Evolutionary conservation across 2,888 invertebrate genomes (phyloP).

Genomic region (Caenorhabditis sp.): DNA sequence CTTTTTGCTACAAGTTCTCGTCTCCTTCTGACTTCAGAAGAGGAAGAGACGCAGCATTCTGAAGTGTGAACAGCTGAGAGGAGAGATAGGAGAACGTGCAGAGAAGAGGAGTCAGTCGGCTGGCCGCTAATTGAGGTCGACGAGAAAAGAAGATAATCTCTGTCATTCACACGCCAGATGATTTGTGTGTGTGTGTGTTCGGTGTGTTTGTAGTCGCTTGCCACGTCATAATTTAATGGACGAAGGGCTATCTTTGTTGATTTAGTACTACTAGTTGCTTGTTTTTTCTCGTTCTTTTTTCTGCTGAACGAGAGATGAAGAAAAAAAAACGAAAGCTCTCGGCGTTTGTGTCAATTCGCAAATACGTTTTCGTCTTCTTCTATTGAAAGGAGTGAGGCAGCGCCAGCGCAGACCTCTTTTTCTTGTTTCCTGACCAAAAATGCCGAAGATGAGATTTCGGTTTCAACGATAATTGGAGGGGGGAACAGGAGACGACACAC

Average conservation of each 20-base stretch:
- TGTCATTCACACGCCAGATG: slow-evolving; percentile 58
- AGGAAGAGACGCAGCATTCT: slow-evolving; percentile 50
- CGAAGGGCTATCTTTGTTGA: slow-evolving; percentile 9
- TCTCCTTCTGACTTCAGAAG: slow-evolving; percentile 4
- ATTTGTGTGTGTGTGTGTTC: slow-evolving; percentile 38
- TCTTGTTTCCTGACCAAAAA: slow-evolving; percentile 56
- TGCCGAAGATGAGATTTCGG: slow-evolving; percentile 49
- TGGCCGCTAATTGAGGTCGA: slow-evolving; percentile 62
- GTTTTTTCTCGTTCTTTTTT: slow-evolving; percentile 30
- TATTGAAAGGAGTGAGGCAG: slow-evolving; percentile 30
- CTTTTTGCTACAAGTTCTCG: slow-evolving; percentile 20
- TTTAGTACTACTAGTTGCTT: slow-evolving; percentile 41
- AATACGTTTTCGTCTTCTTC: slow-evolving; percentile 43
- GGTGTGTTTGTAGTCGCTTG: slow-evolving; percentile 8
- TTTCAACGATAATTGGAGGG: slow-evolving; percentile 19
- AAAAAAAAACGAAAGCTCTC: slow-evolving; percentile 18
- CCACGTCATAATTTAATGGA: slow-evolving; percentile 53
- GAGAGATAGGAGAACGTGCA: slow-evolving; percentile 4
- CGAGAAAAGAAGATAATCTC: slow-evolving; percentile 50
- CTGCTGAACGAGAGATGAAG: slow-evolving; percentile 7
- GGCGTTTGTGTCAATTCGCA: slow-evolving; percentile 53
- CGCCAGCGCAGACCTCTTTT: slow-evolving; percentile 47
- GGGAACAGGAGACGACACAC: slow-evolving; percentile 13
- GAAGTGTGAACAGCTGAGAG: slow-evolving; percentile 62
- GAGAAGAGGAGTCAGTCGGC: slow-evolving; percentile 45